Percentiles rank a stretch among this genome's conserved stretches.
phyloP scores from a whole-genome alignment of 1,140 invertebrate species.

The Drosophila santomea region DNA sequence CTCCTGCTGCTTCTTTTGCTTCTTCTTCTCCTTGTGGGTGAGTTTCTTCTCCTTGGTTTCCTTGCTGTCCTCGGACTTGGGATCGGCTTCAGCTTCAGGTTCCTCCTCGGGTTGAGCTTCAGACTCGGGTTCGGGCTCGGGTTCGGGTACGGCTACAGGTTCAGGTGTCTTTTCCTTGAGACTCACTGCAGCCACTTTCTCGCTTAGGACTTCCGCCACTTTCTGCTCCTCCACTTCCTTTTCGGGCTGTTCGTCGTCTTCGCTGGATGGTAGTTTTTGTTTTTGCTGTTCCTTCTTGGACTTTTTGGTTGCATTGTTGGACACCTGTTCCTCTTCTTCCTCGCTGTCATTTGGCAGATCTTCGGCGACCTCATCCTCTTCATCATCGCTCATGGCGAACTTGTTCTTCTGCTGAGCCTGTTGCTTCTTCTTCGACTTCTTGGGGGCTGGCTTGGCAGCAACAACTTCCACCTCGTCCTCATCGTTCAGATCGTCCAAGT shows the following conservation, averaged over 20 bases:
- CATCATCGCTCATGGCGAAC: constrained; percentile 65
- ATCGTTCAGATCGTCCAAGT: constrained; percentile 35
- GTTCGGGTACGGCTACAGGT: constrained; percentile 2
- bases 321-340: constrained; percentile 23
- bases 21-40: constrained; percentile 97
- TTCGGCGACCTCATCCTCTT: constrained; percentile 35
- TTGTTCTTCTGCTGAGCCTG: constrained; percentile 63
- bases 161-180: constrained; percentile 30
- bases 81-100: constrained; percentile 25
- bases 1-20: constrained; percentile 95
- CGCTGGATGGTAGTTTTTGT: constrained; percentile 54
- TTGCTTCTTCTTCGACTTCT: constrained; percentile 71
- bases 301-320: constrained; percentile 48
- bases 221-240: constrained; percentile 28
- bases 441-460: constrained; percentile 55
- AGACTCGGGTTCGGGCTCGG: background rate
- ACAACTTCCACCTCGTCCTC: constrained; percentile 24
- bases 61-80: constrained; percentile 55
- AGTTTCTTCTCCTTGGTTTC: constrained; percentile 89
- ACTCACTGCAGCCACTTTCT: constrained; percentile 21
- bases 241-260: constrained; percentile 49
- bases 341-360: constrained; percentile 14
- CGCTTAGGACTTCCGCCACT: constrained; percentile 4
- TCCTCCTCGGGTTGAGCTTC: constrained; percentile 1
- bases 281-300: constrained; percentile 61